A percentile compares a stretch with the other conserved stretches of the same genome.
Evolutionary conservation across 2,888 invertebrate genomes (phyloP).

Genomic region (Drosophila rubida): DNA sequence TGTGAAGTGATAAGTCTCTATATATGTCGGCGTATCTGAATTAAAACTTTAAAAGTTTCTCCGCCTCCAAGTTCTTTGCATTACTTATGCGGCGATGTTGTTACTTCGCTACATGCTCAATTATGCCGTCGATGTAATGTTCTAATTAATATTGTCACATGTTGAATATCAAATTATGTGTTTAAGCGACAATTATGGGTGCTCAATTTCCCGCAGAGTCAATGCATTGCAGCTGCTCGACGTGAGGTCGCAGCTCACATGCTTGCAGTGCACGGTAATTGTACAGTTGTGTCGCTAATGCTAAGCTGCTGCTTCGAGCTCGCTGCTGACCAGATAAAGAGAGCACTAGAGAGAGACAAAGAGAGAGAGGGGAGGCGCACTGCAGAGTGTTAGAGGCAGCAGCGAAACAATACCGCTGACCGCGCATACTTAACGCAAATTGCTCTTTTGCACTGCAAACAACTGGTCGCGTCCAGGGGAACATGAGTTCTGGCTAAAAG

Average conservation of each 20-base stretch:
- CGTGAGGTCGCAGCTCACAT: background rate
- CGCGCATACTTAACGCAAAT: conserved; percentile 67
- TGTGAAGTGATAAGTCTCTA: too few relatives aligned
- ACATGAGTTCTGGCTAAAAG: conserved; percentile 20
- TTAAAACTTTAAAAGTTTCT: too few relatives aligned
- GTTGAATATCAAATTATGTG: too few relatives aligned
- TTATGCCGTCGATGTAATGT: too few relatives aligned
- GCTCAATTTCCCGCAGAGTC: background rate
- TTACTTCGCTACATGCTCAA: too few relatives aligned
- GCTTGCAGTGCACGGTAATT: conserved; percentile 2
- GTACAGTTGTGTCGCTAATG: background rate
- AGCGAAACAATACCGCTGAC: conserved; percentile 58
- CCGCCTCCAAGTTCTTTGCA: too few relatives aligned
- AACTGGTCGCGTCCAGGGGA: conserved; percentile 9
- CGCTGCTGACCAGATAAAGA: background rate
- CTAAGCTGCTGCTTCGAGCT: conserved; percentile 7
- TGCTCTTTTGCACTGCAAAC: conserved; percentile 54
- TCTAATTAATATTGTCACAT: too few relatives aligned
- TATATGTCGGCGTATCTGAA: too few relatives aligned
- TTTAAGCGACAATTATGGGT: too few relatives aligned
- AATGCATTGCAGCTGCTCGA: background rate
- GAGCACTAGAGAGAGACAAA: conserved; percentile 1
- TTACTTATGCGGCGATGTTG: too few relatives aligned
- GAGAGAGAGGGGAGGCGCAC: too few relatives aligned
- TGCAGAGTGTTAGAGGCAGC: conserved; percentile 12